These are phyloP conservation scores for Glandiceps talaboti DNA, from an alignment of 53 echinoderm and acorn worm species.

Conservation along the genomic window DNA sequence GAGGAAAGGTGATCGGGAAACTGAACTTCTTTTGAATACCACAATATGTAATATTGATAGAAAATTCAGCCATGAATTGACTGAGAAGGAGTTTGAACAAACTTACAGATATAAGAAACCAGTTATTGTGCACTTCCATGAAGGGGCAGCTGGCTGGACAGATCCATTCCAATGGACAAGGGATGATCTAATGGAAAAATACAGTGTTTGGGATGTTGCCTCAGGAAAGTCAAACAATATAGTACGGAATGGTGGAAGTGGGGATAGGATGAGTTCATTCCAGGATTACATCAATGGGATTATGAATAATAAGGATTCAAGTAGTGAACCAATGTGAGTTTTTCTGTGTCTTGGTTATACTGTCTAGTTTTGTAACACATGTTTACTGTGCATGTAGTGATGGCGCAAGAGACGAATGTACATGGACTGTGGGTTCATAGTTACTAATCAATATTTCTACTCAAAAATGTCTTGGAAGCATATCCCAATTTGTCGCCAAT, in stretches of 20 bases:
- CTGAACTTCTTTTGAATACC: not conserved
- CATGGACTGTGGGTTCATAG: too few relatives aligned
- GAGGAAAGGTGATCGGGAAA: not conserved
- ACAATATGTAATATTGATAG: not conserved
- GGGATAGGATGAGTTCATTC: not conserved
- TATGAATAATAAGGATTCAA: not conserved
- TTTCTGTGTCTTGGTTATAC: too few relatives aligned
- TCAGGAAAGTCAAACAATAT: not conserved
- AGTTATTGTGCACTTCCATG: not conserved
- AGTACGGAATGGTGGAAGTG: not conserved
- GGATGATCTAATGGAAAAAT: not conserved
- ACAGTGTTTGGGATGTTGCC: not conserved
- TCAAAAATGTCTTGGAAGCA: too few relatives aligned
- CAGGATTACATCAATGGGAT: not conserved
- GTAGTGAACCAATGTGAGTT: not conserved
- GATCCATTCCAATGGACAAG: not conserved
- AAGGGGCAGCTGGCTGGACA: not conserved
- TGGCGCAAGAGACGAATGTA: too few relatives aligned
- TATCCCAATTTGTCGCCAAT: too few relatives aligned
- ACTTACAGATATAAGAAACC: not conserved
- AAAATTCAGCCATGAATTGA: not conserved
- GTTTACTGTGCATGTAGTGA: too few relatives aligned
- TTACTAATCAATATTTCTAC: too few relatives aligned
- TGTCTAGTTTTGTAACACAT: too few relatives aligned
- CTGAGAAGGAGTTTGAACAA: not conserved